A percentile compares a stretch with the other conserved stretches of the same genome.
These are phyloP conservation scores for Chascanopsetta lugubris DNA, from an alignment of 2,113 vertebrate species.

Conservation along the genomic window DNA sequence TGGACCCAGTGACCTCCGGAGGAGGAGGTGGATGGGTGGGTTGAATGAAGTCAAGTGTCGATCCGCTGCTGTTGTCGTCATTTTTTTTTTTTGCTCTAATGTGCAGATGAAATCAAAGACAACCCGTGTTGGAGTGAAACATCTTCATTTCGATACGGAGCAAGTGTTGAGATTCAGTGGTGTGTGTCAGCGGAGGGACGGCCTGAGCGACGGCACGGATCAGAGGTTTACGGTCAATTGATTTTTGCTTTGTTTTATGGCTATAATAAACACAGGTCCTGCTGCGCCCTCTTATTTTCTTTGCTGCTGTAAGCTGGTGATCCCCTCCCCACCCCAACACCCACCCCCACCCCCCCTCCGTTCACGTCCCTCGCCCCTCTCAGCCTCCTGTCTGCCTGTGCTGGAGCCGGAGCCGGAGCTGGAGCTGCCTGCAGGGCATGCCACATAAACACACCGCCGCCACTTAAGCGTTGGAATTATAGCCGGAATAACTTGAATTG, in stretches of 20 bases:
- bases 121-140: conserved; percentile 6
- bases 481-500: too few species aligned
- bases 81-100: conserved; percentile 30
- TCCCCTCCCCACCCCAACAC: background rate
- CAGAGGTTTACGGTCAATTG: conserved; percentile 69
- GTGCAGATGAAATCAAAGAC: conserved; percentile 17
- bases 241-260: conserved; percentile 76
- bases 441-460: background rate
- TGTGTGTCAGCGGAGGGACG: conserved; percentile 24
- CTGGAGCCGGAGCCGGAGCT: too few species aligned
- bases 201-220: conserved; percentile 49
- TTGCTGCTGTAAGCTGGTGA: conserved; percentile 11
- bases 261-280: conserved; percentile 62
- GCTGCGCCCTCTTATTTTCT: conserved; percentile 26
- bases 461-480: background rate
- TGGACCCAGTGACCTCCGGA: conserved; percentile 39
- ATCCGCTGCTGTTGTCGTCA: too few species aligned
- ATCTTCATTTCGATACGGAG: conserved; percentile 19
- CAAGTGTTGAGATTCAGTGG: conserved; percentile 35
- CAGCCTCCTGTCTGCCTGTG: background rate
- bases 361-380: background rate
- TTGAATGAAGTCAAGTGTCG: too few species aligned
- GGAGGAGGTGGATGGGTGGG: conserved; percentile 37
- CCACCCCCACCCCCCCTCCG: background rate
- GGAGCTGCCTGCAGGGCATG: background rate